A percentile compares a stretch with the other conserved stretches of the same genome.
phyloP scores from a whole-genome alignment of 1,140 invertebrate species.

The Bombyx mandarina region DNA sequence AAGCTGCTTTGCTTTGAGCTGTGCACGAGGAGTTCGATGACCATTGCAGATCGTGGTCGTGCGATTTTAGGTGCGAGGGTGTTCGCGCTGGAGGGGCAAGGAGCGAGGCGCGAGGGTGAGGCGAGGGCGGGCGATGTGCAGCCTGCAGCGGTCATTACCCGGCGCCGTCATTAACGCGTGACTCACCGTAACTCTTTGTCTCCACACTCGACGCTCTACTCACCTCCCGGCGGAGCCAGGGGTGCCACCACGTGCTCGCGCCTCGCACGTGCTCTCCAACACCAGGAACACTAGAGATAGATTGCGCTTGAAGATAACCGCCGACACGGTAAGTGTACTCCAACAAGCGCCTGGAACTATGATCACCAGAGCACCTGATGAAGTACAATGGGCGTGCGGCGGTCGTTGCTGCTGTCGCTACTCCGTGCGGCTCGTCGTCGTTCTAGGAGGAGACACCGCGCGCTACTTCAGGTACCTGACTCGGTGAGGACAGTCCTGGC shows the following conservation, averaged over 20 bases:
- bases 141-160: slow-evolving; percentile 51
- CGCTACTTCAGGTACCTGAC: slow-evolving; percentile 99
- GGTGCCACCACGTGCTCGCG: slow-evolving; percentile 12
- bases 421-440: slow-evolving; percentile 5
- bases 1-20: slow-evolving; percentile 57
- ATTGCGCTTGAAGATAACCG: slow-evolving; percentile 31
- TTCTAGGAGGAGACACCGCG: slow-evolving; percentile 77
- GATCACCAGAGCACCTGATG: slow-evolving; percentile 97
- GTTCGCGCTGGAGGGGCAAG: slow-evolving; percentile 23
- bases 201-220: slow-evolving; percentile 35
- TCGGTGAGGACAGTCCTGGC: slow-evolving; percentile 73
- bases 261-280: slow-evolving; percentile 27
- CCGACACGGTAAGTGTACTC: slow-evolving; percentile 89
- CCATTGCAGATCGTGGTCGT: slow-evolving; percentile 48
- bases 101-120: slow-evolving; percentile 29
- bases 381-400: slow-evolving; percentile 97
- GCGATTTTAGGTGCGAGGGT: slow-evolving; percentile 51
- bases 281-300: slow-evolving; percentile 9
- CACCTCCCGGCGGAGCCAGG: slow-evolving; percentile 12
- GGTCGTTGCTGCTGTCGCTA: slow-evolving; percentile 25
- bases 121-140: slow-evolving; percentile 29
- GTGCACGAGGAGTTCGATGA: slow-evolving; percentile 53
- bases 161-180: slow-evolving; percentile 37
- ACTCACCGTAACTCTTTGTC: slow-evolving; percentile 53
- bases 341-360: slow-evolving; percentile 93